phyloP scores from a whole-genome alignment of 2,113 vertebrate species.

The Spea multiplicata region DNA sequence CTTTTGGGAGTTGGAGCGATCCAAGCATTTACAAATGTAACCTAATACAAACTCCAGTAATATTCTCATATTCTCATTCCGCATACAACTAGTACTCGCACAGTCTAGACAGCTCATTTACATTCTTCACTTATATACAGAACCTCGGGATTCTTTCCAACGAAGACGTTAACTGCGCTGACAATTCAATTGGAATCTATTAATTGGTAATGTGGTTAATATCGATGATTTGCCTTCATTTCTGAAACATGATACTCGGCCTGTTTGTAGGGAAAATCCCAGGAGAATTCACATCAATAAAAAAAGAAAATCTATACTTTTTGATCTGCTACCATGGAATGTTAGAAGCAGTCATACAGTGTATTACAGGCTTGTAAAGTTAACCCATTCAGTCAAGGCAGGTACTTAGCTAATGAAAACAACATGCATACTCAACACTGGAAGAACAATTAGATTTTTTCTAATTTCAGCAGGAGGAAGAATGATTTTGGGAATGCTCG shows the following conservation, averaged over 20 bases:
- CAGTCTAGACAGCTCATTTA: constrained; percentile 44
- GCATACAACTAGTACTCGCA: constrained; percentile 6
- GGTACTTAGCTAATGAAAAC: too few relatives aligned
- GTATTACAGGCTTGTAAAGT: background rate
- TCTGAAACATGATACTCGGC: constrained; percentile 47
- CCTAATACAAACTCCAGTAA: constrained; percentile 23
- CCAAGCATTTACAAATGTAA: constrained; percentile 7
- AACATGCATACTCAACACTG: too few relatives aligned
- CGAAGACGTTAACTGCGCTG: constrained; percentile 54
- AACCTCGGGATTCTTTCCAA: constrained; percentile 51
- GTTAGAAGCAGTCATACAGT: background rate
- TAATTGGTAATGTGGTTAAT: constrained; percentile 65
- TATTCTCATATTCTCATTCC: constrained; percentile 19
- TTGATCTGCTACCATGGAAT: background rate
- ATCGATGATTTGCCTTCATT: constrained; percentile 60
- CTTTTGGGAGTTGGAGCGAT: background rate
- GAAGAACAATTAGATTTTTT: too few relatives aligned
- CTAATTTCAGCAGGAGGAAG: too few relatives aligned
- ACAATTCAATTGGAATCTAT: constrained; percentile 61
- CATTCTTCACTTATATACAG: constrained; percentile 54
- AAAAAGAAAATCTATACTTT: constrained; percentile 35
- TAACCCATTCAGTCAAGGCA: background rate
- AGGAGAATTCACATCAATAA: constrained; percentile 42
- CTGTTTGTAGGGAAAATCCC: constrained; percentile 3
- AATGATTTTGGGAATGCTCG: too few relatives aligned